Evolutionary conservation across 2,888 invertebrate species (phyloP), one percentile per base, ranked within the genome.

Genomic region (Oligia fasciuncula): DNA sequence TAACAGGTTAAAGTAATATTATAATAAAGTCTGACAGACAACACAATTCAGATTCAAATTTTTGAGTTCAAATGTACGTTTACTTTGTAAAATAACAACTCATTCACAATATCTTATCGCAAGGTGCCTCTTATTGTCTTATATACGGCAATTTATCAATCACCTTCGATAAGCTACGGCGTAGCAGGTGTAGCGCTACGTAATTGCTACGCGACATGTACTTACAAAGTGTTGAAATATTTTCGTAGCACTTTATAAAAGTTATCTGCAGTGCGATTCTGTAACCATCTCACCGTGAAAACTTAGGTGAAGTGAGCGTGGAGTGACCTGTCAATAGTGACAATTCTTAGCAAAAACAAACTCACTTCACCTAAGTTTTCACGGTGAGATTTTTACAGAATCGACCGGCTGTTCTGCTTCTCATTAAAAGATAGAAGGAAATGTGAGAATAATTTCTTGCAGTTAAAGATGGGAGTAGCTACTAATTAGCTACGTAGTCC

Each of bases 181-280:
- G 88, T 87, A 89, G 88, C 85, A 84, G 75, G 78, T 86, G 85
- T 77, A 87, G 83, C 81, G 82, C 85, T 81, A 84, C 83, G 77
- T 72, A 75, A 84, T 85, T 83, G 83, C 83, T 85, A 87, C 87
- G 83, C 69, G 70, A 73, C 69, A 73, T 57, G 17, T 77, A 67
- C 29, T 29, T 29, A 29, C 46, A 51, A 46, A 71, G 54, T 83
- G 57, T 71, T 71, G 35, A 74, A 79, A 67, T 65, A 79, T 51
- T 66, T 70, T 73, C 82, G 65, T 77, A 83, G 69, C 70, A 81
- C 60, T 49, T 77, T 19, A 69, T 81, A 62, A 68, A 71, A 73
- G 19, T 35, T 69, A 13, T 57, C 5, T 49, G n/a, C n/a, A n/a
- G n/a, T n/a, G n/a, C n/a, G n/a, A n/a, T n/a, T n/a, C n/a, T n/a